Evolutionary conservation across 2,797 vertebrate genomes (phyloP).

Genomic region (Enteromius viviparus): DNA sequence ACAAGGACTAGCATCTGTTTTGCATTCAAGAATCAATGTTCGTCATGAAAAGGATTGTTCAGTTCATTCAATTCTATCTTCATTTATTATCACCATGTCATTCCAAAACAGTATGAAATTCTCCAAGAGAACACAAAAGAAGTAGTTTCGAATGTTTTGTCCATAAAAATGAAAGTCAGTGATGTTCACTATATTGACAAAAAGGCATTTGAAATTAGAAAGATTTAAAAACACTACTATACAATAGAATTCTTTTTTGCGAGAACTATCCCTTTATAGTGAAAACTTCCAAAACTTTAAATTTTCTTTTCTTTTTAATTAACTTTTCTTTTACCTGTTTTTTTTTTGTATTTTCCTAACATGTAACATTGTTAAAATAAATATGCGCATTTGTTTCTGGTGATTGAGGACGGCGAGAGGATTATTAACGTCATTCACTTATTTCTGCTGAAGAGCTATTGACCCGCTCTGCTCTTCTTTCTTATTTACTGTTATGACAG

Average conservation of each 20-base stretch:
- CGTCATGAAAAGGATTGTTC: neutral
- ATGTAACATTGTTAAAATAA: neutral
- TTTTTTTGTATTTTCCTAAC: conserved; percentile 5
- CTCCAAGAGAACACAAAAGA: neutral
- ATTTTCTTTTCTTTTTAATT: neutral
- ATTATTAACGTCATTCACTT: conserved; percentile 53
- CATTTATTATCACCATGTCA: neutral
- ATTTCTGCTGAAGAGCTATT: conserved; percentile 57
- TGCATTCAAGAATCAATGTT: neutral
- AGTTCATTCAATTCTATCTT: neutral
- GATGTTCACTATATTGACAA: neutral
- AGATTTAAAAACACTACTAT: neutral
- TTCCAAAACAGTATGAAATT: neutral
- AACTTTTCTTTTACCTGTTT: neutral
- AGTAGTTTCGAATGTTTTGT: neutral
- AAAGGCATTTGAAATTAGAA: neutral
- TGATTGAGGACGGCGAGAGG: conserved; percentile 28
- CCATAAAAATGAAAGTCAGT: neutral
- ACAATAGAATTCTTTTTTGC: neutral
- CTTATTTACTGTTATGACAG: conserved; percentile 58
- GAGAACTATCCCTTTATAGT: neutral
- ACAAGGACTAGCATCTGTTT: neutral
- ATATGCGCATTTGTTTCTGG: conserved; percentile 15
- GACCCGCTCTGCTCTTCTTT: conserved; percentile 54
- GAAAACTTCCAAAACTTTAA: neutral